These are phyloP conservation scores for Siniperca obscura DNA, from an alignment of 2,797 vertebrate species.

Conservation along the genomic window DNA sequence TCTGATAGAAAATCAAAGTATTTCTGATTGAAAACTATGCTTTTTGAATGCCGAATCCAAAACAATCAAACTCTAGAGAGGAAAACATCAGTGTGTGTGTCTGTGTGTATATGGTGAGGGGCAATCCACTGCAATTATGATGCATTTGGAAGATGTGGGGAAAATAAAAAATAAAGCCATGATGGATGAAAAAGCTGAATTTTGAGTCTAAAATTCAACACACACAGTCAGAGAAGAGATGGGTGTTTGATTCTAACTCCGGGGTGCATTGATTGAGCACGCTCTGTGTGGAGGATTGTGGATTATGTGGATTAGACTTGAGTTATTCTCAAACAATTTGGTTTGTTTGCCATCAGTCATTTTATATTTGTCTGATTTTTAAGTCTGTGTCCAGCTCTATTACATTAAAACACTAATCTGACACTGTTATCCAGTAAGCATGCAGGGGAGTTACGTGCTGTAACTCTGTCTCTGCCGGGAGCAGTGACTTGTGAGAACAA, in stretches of 20 bases:
- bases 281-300: conserved; percentile 6
- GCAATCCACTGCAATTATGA: conserved; percentile 19
- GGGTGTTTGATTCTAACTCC: conserved; percentile 21
- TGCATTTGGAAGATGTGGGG: conserved; percentile 8
- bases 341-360: conserved; percentile 22
- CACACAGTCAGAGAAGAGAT: background rate
- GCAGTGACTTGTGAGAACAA: no score
- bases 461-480: no score
- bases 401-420: background rate
- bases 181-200: conserved; percentile 18
- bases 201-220: conserved; percentile 12
- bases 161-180: background rate
- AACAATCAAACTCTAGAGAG: conserved; percentile 49
- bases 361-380: conserved; percentile 11
- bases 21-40: conserved; percentile 65
- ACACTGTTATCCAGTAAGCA: background rate
- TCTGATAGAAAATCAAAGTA: conserved; percentile 68
- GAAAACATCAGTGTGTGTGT: conserved; percentile 25
- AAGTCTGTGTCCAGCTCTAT: background rate
- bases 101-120: background rate
- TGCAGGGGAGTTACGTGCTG: no score
- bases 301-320: background rate
- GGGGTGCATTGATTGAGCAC: conserved; percentile 34
- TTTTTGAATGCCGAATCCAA: conserved; percentile 57
- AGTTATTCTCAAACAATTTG: conserved; percentile 23